Conservation (phyloP, 2,888 invertebrate species). For the Psococerastis gibbosa region DNA sequence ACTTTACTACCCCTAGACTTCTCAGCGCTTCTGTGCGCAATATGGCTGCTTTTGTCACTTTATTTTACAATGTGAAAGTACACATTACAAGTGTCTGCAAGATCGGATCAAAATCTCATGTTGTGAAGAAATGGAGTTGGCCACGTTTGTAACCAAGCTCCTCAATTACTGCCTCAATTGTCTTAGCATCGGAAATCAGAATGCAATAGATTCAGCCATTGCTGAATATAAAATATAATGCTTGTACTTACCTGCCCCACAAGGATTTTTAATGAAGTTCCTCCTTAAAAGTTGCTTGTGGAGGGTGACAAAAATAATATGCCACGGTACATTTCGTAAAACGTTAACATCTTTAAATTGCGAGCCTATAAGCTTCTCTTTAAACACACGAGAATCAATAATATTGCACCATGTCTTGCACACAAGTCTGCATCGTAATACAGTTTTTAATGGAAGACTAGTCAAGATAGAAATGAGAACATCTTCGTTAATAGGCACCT, state of each 20-base stretch:
- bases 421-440: background rate
- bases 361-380: background rate
- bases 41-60: no score
- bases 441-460: background rate
- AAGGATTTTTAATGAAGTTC: constrained; percentile 4
- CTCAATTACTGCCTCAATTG: no score
- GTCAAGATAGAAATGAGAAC: background rate
- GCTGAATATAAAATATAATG: no score
- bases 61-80: no score
- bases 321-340: background rate
- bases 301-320: background rate
- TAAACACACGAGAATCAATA: background rate
- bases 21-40: no score
- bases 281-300: background rate
- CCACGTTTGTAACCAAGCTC: no score
- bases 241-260: constrained; percentile 1
- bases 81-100: no score
- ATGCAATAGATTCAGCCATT: no score
- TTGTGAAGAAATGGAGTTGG: no score
- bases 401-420: constrained; percentile 9
- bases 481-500: background rate
- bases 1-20: no score
- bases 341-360: background rate
- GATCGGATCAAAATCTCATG: no score
- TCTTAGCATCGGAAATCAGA: no score